Evolutionary conservation across 2,113 vertebrate species (phyloP).

Genomic region (Pollimyrus isidori): DNA sequence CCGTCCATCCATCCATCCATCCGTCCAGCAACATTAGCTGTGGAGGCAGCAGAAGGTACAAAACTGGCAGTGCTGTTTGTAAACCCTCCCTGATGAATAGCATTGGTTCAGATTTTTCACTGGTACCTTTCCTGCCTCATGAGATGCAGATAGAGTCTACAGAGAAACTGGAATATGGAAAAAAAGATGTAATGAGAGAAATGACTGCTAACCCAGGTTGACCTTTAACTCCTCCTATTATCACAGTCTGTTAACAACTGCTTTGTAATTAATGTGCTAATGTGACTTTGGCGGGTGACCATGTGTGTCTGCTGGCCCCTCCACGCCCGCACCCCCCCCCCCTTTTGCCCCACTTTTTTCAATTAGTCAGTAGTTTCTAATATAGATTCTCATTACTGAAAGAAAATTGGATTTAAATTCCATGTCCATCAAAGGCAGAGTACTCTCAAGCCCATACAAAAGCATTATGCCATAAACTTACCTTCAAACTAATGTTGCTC

Average conservation of each 20-base stretch:
- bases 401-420: constrained; percentile 62
- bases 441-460: constrained; percentile 45
- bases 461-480: constrained; percentile 29
- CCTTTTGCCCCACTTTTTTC: constrained; percentile 36
- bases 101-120: neutral
- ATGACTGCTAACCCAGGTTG: constrained; percentile 52
- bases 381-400: constrained; percentile 52
- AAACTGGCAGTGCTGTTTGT: neutral
- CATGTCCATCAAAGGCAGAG: constrained; percentile 51
- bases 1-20: neutral
- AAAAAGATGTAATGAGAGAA: constrained; percentile 53
- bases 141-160: constrained; percentile 43
- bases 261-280: constrained; percentile 67
- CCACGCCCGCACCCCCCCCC: neutral
- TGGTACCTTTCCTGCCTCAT: neutral
- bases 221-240: constrained; percentile 61
- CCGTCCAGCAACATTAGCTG: neutral
- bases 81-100: neutral
- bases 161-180: constrained; percentile 37
- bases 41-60: neutral
- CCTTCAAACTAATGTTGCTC: constrained; percentile 44
- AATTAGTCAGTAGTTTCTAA: constrained; percentile 55
- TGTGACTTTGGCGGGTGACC: constrained; percentile 45
- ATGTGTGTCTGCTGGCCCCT: constrained; percentile 13
- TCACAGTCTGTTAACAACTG: constrained; percentile 55